Evolutionary conservation across 2,888 invertebrate genomes (phyloP), one percentile per base, ranked within the genome.

Genomic region (Calephelis perditalis): DNA sequence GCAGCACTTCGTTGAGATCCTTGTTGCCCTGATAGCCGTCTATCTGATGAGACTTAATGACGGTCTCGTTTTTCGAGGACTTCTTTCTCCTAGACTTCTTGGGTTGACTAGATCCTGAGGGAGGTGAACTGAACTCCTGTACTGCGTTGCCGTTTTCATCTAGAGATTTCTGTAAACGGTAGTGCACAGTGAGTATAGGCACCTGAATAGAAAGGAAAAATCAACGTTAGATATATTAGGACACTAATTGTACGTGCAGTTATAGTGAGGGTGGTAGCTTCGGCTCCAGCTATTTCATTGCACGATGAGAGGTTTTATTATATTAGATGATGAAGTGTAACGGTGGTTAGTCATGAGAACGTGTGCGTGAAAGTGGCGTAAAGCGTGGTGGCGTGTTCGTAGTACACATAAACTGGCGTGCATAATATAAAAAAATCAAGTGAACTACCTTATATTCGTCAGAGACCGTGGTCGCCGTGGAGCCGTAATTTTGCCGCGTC

Each of bases 91-190:
- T 74, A 63, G 84, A 86, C 79, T 93, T 91, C 83, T 92, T 92
- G 72, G 89, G 84, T 73, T 89, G 91, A 77, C 86, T 86, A 75
- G 85, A 83, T 66, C 86, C 87, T 70, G 86, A 82, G 68, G 83
- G 78, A 60, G 86, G 83, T 61, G 91, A 86, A 75, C 80, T 91
- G 84, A 80, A 89, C 73, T 80, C 91, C 74, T 92, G 92, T 61
- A 96, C 86, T 46, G 95, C 92, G 79, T 96, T 96, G 65, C 95
- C 95, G 78, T 96, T 96, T 85, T 96, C 96, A 84, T 96, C 96
- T 65, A 94, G 87, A 66, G 94, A 91, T 82, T 94, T 95, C 92
- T 93, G 84, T 61, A 91, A 15, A 15, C 15, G 15, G 15, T 15
- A 15, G 15, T 67, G 69, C 70, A 67, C 71, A 70, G 73, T 72